Evolutionary conservation across 2,113 vertebrate genomes (phyloP), one percentile per base, ranked within the genome.

Genomic region (Malurus melanocephalus): DNA sequence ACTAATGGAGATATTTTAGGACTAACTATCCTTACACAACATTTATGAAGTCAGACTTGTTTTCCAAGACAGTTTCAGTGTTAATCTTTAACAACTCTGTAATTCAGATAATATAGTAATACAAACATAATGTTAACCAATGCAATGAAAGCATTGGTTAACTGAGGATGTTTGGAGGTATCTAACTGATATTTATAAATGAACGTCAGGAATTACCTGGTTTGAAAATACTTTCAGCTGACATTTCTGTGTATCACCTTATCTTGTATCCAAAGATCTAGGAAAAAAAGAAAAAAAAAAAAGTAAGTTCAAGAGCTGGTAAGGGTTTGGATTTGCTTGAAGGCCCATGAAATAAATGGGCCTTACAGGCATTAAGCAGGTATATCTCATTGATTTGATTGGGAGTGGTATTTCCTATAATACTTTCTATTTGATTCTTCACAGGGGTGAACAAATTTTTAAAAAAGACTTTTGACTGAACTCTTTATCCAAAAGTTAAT

Each of bases 61-160:
- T 94, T 93, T 86, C 74, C 53, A 67, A 87, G 77, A 78, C 27
- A 67, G 61, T 93, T 92, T 84, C 80, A 38, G 16, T 51, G 84
- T 92, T 95, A 93, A 95, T 90, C 61, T 94, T 92, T 94, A 94
- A 93, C 86, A 88, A 19, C 26, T 38, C 42, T 69, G 20, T 75
- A 79, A 79, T 53, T 84, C 0, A 0, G 69, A 52, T 55, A 65
- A 84, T 65, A 88, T 13, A 71, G 23, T 66, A 55, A 71, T 5
- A 40, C 46, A 74, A 89, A 88, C 5, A 6, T 55, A 33, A 62
- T 77, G 16, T 57, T 78, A 62, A 22, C 20, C 9, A 78, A 28
- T 17, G 38, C 24, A 78, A 77, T 77, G 27, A 83, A 83, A 64
- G 7, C 20, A 68, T 38, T 38, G 38, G 38, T 38, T 38, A 38